A percentile compares a stretch with the other conserved stretches of the same genome.
Evolutionary conservation across 2,113 vertebrate species (phyloP).

Genomic region (Anser brachyrhynchus): DNA sequence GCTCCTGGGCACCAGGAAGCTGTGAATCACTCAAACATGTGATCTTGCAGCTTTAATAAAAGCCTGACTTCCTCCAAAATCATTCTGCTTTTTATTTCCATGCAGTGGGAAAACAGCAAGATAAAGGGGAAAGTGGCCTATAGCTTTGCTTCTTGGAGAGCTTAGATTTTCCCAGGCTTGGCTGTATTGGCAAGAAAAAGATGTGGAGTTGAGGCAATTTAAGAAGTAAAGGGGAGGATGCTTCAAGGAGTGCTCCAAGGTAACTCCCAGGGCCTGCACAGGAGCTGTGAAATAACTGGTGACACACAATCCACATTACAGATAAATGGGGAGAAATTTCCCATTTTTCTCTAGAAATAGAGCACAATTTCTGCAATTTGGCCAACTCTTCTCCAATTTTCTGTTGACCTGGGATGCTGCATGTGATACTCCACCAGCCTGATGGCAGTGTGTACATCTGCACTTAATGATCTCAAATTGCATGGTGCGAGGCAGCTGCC

Average conservation of each 20-base stretch:
- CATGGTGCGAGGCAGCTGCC: rapidly evolving
- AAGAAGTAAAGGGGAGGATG: background rate
- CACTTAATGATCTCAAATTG: background rate
- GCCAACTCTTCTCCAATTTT: background rate
- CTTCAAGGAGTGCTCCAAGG: background rate
- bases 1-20: background rate
- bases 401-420: background rate
- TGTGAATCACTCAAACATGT: background rate
- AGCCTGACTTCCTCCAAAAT: background rate
- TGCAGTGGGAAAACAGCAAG: background rate
- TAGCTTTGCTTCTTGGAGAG: background rate
- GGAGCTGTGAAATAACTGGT: background rate
- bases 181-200: background rate
- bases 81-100: background rate
- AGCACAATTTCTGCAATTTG: background rate
- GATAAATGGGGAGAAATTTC: background rate
- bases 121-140: background rate
- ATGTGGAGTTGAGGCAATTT: background rate
- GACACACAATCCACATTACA: too few species aligned
- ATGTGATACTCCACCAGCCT: background rate
- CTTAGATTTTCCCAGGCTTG: background rate
- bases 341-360: background rate
- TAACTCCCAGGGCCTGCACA: background rate
- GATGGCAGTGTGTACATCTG: background rate
- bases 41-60: background rate